Evolutionary conservation across 2,797 vertebrate species (phyloP), one percentile per base, ranked within the genome.

Genomic region (Xyrichtys novacula): DNA sequence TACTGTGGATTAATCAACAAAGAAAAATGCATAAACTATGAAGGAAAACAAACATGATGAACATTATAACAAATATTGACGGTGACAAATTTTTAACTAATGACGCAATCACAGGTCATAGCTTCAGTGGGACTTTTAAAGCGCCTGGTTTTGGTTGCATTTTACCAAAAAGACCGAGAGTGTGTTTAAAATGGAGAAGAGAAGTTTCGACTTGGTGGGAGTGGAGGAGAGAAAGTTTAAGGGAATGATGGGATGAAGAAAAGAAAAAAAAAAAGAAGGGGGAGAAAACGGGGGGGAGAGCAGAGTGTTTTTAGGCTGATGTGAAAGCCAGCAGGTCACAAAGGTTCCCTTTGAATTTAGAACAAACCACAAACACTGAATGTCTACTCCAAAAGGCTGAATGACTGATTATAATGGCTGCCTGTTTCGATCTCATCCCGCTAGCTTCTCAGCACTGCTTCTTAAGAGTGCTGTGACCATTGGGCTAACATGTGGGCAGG

Each of bases 321-420:
- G 74, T 90, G 89, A 92, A 91, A 85, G 86, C 82, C 86, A 84
- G 88, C 84, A 89, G 90, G 90, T 92, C 91, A 92, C 75, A 88
- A 85, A 88, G 90, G 91, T 91, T 89, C 86, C 89, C 86, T 91
- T 91, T 92, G 91, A 90, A 89, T 88, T 87, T 88, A 89, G 86
- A 92, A 91, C 87, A 88, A 90, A 90, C 88, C 88, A 78, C 85
- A 65, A 83, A 86, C 61, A 69, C 71, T 86, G 88, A 85, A 89
- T 85, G 81, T 85, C 86, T 86, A 4, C 85, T 87, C 85, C 83
- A 87, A 88, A 88, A 84, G 90, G 77, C 85, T 92, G 88, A 92
- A 90, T 90, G 90, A 90, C 71, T 89, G 88, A 91, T 91, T 89
- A 90, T 83, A 91, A 92, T 90, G 90, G 89, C 89, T 90, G 91